Evolutionary conservation across 2,888 invertebrate species (phyloP).

Genomic region (Dynastes grantii): DNA sequence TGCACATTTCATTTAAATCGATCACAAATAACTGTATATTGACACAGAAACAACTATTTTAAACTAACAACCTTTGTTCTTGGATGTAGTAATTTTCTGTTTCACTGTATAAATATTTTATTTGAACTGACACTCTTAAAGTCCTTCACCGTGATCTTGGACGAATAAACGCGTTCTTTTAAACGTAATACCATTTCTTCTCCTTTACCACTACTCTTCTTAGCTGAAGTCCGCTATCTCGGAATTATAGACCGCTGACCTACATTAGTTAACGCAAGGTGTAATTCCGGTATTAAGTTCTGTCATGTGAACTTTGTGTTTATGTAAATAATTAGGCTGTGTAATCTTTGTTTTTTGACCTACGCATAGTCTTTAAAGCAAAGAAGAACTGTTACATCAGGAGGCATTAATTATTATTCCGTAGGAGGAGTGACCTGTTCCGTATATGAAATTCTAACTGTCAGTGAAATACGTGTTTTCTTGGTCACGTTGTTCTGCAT

Average conservation of each 20-base stretch:
- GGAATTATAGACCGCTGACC: background rate
- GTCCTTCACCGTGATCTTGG: slow-evolving; percentile 40
- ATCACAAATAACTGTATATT: slow-evolving; percentile 22
- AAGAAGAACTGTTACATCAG: too few species aligned
- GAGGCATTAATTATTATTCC: too few species aligned
- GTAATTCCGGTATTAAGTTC: background rate
- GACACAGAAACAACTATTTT: slow-evolving; percentile 6
- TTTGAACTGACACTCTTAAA: background rate
- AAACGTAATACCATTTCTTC: background rate
- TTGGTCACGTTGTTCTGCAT: slow-evolving; percentile 3
- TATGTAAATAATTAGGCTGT: background rate
- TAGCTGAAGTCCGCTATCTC: background rate
- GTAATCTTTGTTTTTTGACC: background rate
- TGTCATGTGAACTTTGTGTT: background rate
- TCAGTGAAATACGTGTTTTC: background rate
- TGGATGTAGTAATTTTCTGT: too few species aligned
- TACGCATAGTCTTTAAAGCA: too few species aligned
- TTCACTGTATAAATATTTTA: too few species aligned
- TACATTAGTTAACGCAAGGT: background rate
- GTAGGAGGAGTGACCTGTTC: too few species aligned
- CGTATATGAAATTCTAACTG: background rate
- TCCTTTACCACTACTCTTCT: slow-evolving; percentile 2
- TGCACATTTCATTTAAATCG: slow-evolving; percentile 22
- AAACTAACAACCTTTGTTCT: too few species aligned
- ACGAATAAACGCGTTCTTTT: background rate